Conservation (phyloP, 2,113 vertebrate species). For the Psittacula cyanocephala region DNA sequence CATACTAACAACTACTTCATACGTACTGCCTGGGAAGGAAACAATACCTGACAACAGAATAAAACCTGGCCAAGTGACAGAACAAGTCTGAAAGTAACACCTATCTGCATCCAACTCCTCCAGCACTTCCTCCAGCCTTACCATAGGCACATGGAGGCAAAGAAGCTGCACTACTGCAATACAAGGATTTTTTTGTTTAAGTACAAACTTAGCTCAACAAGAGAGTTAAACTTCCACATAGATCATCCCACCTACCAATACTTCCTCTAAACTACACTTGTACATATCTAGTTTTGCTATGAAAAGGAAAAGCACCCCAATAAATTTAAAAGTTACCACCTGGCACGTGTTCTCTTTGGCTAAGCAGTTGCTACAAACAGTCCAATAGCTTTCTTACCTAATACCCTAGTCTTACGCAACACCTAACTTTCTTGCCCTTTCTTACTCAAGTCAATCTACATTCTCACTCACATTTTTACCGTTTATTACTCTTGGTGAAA, state of each 20-base stretch:
- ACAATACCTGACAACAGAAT: accelerated
- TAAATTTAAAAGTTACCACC: neutral
- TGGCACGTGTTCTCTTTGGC: neutral
- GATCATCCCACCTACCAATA: neutral
- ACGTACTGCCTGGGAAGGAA: neutral
- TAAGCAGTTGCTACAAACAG: neutral
- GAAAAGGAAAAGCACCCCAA: neutral
- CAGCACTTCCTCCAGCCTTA: neutral
- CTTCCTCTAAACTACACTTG: neutral
- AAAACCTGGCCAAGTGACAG: neutral
- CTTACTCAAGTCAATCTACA: neutral
- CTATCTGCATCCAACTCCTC: neutral
- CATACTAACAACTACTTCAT: neutral
- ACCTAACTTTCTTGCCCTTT: neutral
- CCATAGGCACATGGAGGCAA: neutral
- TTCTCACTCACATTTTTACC: neutral
- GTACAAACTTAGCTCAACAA: neutral
- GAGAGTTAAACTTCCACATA: neutral
- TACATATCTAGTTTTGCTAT: accelerated
- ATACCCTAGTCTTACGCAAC: neutral
- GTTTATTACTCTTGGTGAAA: neutral
- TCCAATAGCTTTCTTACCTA: neutral
- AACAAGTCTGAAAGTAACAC: neutral
- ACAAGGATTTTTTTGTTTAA: neutral
- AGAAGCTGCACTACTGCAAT: neutral